Evolutionary conservation across 2,888 invertebrate species (phyloP), one percentile per base, ranked within the genome.

Genomic region (Oscheius sp.): DNA sequence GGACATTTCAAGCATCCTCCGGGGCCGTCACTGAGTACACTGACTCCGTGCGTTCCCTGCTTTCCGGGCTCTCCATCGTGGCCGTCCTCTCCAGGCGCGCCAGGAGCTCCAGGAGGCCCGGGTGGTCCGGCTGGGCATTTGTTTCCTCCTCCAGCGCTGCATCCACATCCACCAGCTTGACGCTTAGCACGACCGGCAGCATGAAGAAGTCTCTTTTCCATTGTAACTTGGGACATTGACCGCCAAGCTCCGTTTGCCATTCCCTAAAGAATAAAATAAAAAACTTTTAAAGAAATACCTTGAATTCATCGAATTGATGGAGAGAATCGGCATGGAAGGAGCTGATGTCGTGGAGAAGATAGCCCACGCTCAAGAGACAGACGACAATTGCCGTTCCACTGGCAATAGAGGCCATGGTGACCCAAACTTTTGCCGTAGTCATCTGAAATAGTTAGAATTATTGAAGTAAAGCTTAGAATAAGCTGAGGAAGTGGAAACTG

Each of bases 281-380:
- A 2, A 5, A 58, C 6, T 2, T 13, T 9, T 13, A 27, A 9
- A 29, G 25, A 27, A 16, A 58, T 13, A 27, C 58, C 29, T 58
- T 25, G 29, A 58, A 58, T 27, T 58, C 58, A 27, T 58, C 9
- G 9, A 58, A 58, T 2, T 58, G n/a, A 7, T 58, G 58, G n/a
- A 58, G 58, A 13, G 29, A 25, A 9, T 25, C 58, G 2, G 58
- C 58, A 25, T 58, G 58, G 29, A 58, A 58, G 27, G 25, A n/a
- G 29, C 27, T 58, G 58, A 58, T 58, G 12, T 58, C 58, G 12
- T 58, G 58, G 5, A 58, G 58, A 58, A 58, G 58, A 58, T 58
- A 58, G 27, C 27, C 58, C n/a, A 27, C 7, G n/a, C 16, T 27
- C 6, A 58, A 29, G 27, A 58, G 58, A 58, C 58, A 58, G 3